These are phyloP conservation scores for Nixonia krombeini DNA, from an alignment of 1,140 invertebrate species.

Conservation along the genomic window DNA sequence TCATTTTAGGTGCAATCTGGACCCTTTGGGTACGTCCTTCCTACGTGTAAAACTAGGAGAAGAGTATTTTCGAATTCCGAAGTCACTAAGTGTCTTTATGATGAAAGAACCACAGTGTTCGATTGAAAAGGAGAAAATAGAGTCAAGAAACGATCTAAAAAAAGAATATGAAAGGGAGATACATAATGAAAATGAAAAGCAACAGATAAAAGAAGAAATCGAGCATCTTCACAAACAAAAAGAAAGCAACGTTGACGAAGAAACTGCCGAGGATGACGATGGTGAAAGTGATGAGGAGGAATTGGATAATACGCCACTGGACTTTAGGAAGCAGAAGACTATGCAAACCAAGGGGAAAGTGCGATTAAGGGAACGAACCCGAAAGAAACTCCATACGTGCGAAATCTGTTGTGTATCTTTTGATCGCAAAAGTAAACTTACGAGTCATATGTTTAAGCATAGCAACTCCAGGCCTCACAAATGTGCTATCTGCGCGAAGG, in stretches of 20 bases:
- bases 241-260: too few relatives aligned
- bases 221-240: too few relatives aligned
- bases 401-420: constrained; percentile 59
- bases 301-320: constrained; percentile 22
- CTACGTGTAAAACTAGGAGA: constrained; percentile 59
- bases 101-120: constrained; percentile 56
- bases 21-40: constrained; percentile 52
- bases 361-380: constrained; percentile 19
- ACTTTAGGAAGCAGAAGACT: constrained; percentile 7
- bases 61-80: constrained; percentile 61
- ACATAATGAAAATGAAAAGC: too few relatives aligned
- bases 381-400: constrained; percentile 50
- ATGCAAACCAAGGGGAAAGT: not conserved
- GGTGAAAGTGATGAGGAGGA: constrained; percentile 7
- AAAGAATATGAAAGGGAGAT: too few relatives aligned
- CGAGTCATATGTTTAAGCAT: constrained; percentile 65
- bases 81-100: constrained; percentile 58
- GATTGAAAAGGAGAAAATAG: too few relatives aligned
- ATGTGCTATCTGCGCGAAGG: constrained; percentile 69
- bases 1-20: constrained; percentile 61
- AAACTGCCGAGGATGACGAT: not conserved
- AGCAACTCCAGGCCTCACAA: constrained; percentile 66
- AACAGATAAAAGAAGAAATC: too few relatives aligned
- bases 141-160: too few relatives aligned
- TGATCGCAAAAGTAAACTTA: constrained; percentile 58